phyloP scores from a whole-genome alignment of 2,113 vertebrate species.

The Tachysurus fulvidraco region DNA sequence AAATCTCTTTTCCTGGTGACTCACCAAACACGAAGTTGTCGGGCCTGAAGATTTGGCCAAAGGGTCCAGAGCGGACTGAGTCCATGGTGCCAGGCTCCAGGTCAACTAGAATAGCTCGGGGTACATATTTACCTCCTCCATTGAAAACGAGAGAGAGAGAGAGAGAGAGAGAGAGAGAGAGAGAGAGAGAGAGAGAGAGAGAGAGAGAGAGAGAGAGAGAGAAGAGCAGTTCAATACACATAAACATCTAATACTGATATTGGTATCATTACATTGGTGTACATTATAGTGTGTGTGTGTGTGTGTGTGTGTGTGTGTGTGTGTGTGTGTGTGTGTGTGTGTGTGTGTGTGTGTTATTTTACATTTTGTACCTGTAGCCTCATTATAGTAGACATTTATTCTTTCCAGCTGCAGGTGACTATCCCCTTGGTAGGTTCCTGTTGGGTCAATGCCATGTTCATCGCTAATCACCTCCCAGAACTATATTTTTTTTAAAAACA shows the following conservation, averaged over 20 bases:
- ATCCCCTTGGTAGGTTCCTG: conserved; percentile 88
- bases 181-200: conserved; percentile 37
- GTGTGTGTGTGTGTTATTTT: not conserved
- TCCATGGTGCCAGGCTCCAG: conserved; percentile 93
- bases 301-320: no score
- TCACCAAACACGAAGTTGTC: conserved; percentile 93
- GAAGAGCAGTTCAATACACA: conserved; percentile 52
- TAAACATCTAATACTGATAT: not conserved
- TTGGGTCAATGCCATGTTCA: conserved; percentile 89
- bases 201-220: not conserved
- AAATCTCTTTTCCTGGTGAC: conserved; percentile 50
- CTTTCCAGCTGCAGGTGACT: conserved; percentile 83
- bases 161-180: no score
- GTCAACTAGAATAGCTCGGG: conserved; percentile 87
- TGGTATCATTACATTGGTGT: no score
- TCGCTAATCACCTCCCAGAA: conserved; percentile 92
- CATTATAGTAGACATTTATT: conserved; percentile 56
- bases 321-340: no score
- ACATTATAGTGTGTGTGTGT: no score
- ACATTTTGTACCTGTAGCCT: conserved; percentile 50
- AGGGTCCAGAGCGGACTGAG: conserved; percentile 89
- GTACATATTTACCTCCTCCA: conserved; percentile 88
- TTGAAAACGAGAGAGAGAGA: conserved; percentile 54
- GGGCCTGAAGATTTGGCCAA: conserved; percentile 90
- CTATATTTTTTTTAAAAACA: conserved; percentile 70